Percentiles rank a stretch among this genome's conserved stretches.
phyloP scores from a whole-genome alignment of 2,113 vertebrate genomes.

The Tamias sibiricus region DNA sequence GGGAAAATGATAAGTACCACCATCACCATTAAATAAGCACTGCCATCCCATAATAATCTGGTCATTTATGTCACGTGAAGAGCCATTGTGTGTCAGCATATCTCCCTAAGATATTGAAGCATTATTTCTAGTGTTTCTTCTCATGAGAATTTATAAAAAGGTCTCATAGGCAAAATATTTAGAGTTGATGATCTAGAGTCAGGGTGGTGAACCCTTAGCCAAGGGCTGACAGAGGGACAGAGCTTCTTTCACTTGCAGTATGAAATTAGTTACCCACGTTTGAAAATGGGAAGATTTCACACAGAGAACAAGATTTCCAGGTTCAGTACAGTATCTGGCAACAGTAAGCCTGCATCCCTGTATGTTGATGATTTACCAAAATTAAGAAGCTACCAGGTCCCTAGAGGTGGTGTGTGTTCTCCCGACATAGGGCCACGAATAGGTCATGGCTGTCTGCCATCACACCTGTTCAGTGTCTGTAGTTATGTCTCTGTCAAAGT shows the following conservation, averaged over 20 bases:
- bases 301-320: not conserved
- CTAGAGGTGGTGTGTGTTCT: too few species aligned
- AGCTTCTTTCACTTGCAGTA: not conserved
- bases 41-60: not conserved
- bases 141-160: not conserved
- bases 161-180: not conserved
- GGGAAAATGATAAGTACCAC: not conserved
- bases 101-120: not conserved
- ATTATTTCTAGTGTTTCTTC: not conserved
- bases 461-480: not conserved
- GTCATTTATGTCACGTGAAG: not conserved
- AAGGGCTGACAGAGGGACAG: not conserved
- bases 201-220: not conserved
- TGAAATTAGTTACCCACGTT: not conserved
- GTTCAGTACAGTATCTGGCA: not conserved
- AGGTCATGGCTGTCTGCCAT: not conserved
- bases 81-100: not conserved
- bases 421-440: not conserved
- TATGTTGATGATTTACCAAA: too few species aligned
- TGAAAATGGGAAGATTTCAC: constrained; percentile 25
- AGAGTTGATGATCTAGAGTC: not conserved
- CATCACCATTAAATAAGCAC: not conserved
- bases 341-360: not conserved
- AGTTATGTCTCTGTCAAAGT: not conserved
- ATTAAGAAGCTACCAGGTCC: not conserved